Evolutionary conservation across 2,888 invertebrate species (phyloP).

Genomic region (Acleris sparsana): DNA sequence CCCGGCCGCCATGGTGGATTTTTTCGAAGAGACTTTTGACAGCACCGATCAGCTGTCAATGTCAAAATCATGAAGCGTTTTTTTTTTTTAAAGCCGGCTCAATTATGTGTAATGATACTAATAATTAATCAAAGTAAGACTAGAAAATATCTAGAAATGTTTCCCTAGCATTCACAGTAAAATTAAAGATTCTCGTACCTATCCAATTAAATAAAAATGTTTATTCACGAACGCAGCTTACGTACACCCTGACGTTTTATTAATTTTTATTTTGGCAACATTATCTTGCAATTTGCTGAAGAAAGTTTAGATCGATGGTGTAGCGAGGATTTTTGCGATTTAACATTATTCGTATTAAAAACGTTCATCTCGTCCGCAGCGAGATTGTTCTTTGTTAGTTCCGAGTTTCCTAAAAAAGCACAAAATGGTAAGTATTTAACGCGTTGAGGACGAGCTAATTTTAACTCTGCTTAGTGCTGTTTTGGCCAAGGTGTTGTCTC

Average conservation of each 20-base stretch:
- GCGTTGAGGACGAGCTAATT: constrained; percentile 35
- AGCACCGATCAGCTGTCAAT: constrained; percentile 41
- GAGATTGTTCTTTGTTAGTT: constrained; percentile 20
- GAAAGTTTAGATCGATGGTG: constrained; percentile 41
- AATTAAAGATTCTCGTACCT: too few species aligned
- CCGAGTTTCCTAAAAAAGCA: constrained; percentile 25
- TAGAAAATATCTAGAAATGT: too few species aligned
- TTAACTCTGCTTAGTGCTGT: constrained; percentile 35
- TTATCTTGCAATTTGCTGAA: constrained; percentile 33
- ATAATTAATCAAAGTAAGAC: too few species aligned
- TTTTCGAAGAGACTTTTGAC: constrained; percentile 67
- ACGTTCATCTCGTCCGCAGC: background rate
- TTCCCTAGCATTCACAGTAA: too few species aligned
- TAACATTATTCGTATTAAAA: constrained; percentile 26
- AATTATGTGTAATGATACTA: too few species aligned
- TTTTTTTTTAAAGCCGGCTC: too few species aligned
- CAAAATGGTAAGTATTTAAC: constrained; percentile 49
- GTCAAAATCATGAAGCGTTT: constrained; percentile 37
- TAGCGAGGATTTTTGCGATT: constrained; percentile 37
- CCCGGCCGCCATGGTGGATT: constrained; percentile 88
- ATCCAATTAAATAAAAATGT: too few species aligned
- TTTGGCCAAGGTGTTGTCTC: constrained; percentile 36
- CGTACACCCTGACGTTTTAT: constrained; percentile 15
- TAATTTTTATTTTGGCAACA: constrained; percentile 32
- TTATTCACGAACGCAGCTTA: constrained; percentile 15